Evolutionary conservation across 1,140 invertebrate species (phyloP).

Genomic region (Phymorhynchus buccinoides): DNA sequence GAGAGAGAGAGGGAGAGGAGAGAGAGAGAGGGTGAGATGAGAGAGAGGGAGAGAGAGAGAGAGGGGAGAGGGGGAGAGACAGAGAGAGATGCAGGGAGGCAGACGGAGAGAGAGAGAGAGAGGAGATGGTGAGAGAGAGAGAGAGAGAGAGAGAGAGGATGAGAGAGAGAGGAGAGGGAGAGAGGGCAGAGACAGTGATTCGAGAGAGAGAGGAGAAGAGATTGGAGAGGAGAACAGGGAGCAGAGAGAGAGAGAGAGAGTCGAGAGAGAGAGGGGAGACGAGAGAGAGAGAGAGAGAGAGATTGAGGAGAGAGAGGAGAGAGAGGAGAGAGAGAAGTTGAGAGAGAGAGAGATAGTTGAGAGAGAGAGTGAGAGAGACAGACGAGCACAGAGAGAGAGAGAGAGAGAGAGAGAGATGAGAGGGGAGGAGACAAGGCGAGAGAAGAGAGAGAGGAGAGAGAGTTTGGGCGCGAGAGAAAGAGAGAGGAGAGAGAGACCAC

Average conservation of each 20-base stretch:
- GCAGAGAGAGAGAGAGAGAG: neutral
- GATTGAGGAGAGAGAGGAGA: neutral
- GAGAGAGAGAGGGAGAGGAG: neutral
- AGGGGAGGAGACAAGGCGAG: no score
- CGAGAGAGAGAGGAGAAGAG: neutral
- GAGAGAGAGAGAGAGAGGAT: no score
- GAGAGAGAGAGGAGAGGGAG: no score
- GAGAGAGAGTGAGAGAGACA: no score
- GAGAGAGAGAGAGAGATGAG: no score
- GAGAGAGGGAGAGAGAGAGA: constrained; percentile 3
- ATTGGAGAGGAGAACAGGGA: neutral
- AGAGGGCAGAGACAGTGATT: no score
- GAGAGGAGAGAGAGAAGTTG: neutral
- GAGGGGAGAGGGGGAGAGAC: neutral
- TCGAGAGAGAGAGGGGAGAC: neutral
- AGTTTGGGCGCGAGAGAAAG: no score
- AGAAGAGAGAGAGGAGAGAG: no score
- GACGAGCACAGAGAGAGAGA: no score
- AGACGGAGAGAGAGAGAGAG: neutral
- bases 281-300: neutral
- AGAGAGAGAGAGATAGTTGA: no score
- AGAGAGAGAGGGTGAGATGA: no score
- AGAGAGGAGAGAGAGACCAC: no score
- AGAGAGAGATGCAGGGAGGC: neutral
- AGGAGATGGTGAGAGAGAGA: neutral